Conservation (phyloP, 2,113 vertebrate species). For the Varanus komodoensis region DNA sequence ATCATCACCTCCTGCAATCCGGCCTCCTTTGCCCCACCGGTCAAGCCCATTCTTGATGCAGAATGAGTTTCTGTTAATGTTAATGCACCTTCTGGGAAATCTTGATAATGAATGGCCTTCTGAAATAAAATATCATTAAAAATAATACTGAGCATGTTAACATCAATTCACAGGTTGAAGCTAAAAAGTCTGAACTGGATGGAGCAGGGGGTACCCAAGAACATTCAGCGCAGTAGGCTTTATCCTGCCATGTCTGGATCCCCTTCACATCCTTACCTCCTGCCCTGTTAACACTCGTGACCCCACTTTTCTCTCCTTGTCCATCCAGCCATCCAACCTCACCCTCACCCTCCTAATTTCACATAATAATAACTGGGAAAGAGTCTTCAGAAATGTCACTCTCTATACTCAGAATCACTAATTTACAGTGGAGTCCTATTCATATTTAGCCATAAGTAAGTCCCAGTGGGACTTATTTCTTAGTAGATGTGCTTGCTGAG, state of each 20-base stretch:
- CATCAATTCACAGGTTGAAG: neutral
- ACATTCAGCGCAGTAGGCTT: neutral
- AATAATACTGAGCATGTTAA: neutral
- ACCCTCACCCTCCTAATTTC: neutral
- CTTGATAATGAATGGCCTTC: conserved; percentile 64
- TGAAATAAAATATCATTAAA: conserved; percentile 66
- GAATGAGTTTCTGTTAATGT: conserved; percentile 22
- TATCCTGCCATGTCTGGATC: neutral
- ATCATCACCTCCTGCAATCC: neutral
- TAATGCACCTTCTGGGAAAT: conserved; percentile 49
- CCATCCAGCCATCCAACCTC: neutral
- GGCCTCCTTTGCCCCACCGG: neutral
- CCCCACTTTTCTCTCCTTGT: neutral
- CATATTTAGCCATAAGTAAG: neutral
- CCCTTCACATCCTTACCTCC: neutral
- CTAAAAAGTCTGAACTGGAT: neutral
- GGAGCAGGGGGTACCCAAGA: neutral
- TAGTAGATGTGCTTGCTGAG: neutral
- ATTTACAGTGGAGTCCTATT: neutral
- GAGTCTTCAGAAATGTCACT: neutral
- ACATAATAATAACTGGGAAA: neutral
- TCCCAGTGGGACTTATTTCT: neutral
- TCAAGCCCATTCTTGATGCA: neutral
- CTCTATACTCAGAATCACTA: neutral
- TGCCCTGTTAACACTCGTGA: neutral